Percentiles rank a stretch among this genome's conserved stretches.
These are phyloP conservation scores for Boleophthalmus pectinirostris DNA, from an alignment of 2,113 vertebrate species.

Conservation along the genomic window DNA sequence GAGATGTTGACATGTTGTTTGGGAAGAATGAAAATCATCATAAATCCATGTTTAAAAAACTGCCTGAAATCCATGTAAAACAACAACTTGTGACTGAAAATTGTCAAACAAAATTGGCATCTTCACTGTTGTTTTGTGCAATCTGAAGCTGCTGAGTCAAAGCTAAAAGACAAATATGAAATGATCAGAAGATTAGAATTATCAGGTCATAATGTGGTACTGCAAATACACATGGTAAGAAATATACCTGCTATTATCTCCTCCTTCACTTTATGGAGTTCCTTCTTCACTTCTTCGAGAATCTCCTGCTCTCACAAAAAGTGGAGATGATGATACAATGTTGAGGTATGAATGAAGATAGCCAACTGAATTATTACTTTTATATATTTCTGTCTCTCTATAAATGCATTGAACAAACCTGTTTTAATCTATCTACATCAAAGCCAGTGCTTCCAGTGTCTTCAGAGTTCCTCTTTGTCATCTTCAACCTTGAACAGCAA, in stretches of 20 bases:
- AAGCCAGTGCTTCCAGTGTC: conserved; percentile 53
- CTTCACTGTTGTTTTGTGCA: conserved; percentile 15
- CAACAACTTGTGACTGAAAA: not conserved
- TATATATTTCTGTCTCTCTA: no score
- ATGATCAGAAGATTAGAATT: not conserved
- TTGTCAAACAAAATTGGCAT: not conserved
- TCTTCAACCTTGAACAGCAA: conserved; percentile 72
- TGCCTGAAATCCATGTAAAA: no score
- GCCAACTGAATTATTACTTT: no score
- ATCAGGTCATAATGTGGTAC: not conserved
- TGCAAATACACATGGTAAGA: not conserved
- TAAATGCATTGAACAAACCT: conserved; percentile 68
- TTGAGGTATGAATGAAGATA: not conserved
- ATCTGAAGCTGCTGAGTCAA: conserved; percentile 78
- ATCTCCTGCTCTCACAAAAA: conserved; percentile 76
- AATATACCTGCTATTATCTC: conserved; percentile 85
- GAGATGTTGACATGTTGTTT: not conserved
- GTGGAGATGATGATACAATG: not conserved
- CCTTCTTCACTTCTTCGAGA: conserved; percentile 83
- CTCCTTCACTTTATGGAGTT: conserved; percentile 86
- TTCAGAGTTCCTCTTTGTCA: conserved; percentile 57
- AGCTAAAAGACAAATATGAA: conserved; percentile 55
- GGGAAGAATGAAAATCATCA: no score
- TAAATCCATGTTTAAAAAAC: no score
- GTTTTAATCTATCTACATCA: conserved; percentile 82